Percentiles rank a stretch among this genome's conserved stretches.
Conservation (phyloP, 2,797 vertebrate species). For the Nothura maculosa region DNA sequence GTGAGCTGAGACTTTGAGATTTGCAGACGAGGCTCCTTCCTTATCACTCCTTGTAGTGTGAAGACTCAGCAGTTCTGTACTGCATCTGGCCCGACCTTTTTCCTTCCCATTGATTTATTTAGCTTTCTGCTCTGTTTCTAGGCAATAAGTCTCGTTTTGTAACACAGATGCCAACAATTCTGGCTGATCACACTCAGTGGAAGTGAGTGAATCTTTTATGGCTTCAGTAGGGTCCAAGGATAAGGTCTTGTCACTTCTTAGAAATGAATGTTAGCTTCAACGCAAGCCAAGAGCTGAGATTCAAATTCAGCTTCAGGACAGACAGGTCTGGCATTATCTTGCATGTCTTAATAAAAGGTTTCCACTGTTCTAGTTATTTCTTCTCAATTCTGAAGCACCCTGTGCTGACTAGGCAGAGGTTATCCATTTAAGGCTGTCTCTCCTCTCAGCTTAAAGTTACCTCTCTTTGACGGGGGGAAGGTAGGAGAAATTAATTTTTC, state of each 20-base stretch:
- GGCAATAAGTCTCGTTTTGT: constrained; percentile 2
- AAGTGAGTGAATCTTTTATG: neutral
- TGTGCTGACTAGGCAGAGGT: constrained; percentile 68
- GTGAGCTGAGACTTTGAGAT: constrained; percentile 46
- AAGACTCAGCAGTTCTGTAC: constrained; percentile 61
- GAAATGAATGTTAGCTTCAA: neutral
- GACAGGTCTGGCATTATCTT: constrained; percentile 52
- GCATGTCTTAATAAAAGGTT: constrained; percentile 61
- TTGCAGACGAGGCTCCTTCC: constrained; percentile 38
- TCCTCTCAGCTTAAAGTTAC: constrained; percentile 44
- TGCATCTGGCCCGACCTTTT: constrained; percentile 67
- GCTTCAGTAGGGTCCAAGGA: constrained; percentile 26
- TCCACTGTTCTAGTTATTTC: constrained; percentile 55
- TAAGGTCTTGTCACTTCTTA: neutral
- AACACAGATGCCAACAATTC: neutral
- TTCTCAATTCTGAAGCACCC: constrained; percentile 43
- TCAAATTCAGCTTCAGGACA: constrained; percentile 48
- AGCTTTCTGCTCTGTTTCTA: constrained; percentile 41
- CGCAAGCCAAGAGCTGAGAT: constrained; percentile 28
- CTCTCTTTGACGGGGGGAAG: constrained; percentile 40
- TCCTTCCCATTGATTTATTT: constrained; percentile 51
- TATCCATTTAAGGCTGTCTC: constrained; percentile 61
- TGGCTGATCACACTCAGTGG: neutral
- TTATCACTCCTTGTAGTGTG: constrained; percentile 5
- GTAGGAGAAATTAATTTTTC: constrained; percentile 69